These are phyloP conservation scores for Neopelma chrysocephalum DNA, from an alignment of 2,797 vertebrate genomes.

Conservation along the genomic window DNA sequence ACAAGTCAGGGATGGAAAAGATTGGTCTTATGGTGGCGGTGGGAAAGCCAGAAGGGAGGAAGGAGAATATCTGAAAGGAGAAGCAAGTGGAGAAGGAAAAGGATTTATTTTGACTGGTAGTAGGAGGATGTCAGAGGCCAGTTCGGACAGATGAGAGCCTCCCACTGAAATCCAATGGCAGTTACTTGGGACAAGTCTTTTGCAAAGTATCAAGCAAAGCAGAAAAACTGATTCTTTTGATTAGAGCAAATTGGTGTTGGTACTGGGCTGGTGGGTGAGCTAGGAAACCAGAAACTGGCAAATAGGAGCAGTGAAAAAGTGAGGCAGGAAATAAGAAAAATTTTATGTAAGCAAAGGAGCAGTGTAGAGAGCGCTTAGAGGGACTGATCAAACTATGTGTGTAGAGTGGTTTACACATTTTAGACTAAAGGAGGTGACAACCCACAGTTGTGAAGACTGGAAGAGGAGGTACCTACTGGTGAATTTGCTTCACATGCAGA, in stretches of 20 bases:
- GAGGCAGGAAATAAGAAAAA: not conserved
- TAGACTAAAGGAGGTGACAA: not conserved
- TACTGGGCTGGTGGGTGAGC: not conserved
- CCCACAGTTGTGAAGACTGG: not conserved
- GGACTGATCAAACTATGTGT: too few species aligned
- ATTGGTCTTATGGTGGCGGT: not conserved
- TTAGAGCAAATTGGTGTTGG: not conserved
- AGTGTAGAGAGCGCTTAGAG: not conserved
- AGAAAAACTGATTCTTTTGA: not conserved
- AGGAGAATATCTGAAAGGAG: not conserved
- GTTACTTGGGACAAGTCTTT: not conserved
- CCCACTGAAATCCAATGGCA: not conserved
- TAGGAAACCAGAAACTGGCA: not conserved
- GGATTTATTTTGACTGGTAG: not conserved
- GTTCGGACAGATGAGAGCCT: not conserved
- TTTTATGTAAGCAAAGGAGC: fast-evolving
- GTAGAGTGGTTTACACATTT: not conserved
- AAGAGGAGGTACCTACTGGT: not conserved
- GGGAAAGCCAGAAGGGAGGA: not conserved
- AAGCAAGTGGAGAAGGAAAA: not conserved
- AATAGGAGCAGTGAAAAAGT: not conserved
- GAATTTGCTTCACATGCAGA: not conserved
- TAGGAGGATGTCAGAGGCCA: not conserved
- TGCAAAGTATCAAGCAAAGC: not conserved
- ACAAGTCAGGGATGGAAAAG: not conserved